These are phyloP conservation scores for Synergus laeviventris DNA, from an alignment of 2,888 invertebrate genomes.

Conservation along the genomic window DNA sequence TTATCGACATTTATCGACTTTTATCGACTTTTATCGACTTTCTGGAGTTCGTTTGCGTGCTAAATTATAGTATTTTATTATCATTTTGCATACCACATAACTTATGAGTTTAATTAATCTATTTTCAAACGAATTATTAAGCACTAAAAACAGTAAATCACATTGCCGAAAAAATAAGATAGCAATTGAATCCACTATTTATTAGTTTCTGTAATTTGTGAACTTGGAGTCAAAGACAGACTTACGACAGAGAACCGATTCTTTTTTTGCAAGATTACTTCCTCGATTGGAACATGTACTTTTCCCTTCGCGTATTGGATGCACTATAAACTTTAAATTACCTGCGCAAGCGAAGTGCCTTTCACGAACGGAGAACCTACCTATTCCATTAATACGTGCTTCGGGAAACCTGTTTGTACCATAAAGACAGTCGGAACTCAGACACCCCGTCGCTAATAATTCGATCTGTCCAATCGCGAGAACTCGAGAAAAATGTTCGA, in stretches of 20 bases:
- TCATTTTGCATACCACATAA: too few relatives aligned
- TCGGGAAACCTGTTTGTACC: constrained; percentile 56
- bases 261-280: constrained; percentile 29
- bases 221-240: neutral
- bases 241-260: constrained; percentile 12
- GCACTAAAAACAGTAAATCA: neutral
- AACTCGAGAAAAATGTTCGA: constrained; percentile 41
- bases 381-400: constrained; percentile 58
- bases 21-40: too few relatives aligned
- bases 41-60: too few relatives aligned
- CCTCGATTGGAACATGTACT: constrained; percentile 38
- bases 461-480: constrained; percentile 48
- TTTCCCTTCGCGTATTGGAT: constrained; percentile 34
- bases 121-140: too few relatives aligned
- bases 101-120: too few relatives aligned
- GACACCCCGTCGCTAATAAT: constrained; percentile 57
- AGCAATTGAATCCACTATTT: constrained; percentile 5
- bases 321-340: constrained; percentile 39
- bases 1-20: too few relatives aligned
- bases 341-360: constrained; percentile 32
- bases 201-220: neutral
- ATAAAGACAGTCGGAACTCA: constrained; percentile 39
- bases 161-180: neutral
- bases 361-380: constrained; percentile 50
- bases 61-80: too few relatives aligned